phyloP scores from a whole-genome alignment of 2,113 vertebrate species.

The Delphinapterus leucas region DNA sequence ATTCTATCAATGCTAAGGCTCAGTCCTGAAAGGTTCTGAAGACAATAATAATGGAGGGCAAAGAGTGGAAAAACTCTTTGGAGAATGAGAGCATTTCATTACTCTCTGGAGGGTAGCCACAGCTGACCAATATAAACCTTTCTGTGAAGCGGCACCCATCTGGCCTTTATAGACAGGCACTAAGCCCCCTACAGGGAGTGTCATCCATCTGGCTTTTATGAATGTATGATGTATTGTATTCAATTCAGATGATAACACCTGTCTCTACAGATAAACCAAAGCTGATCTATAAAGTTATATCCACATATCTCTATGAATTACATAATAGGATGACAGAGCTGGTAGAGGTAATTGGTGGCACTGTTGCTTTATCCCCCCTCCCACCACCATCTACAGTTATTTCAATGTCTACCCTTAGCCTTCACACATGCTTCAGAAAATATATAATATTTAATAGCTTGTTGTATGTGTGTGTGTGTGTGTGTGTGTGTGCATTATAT shows the following conservation, averaged over 20 bases:
- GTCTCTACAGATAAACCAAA: constrained; percentile 61
- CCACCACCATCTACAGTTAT: neutral
- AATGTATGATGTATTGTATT: constrained; percentile 61
- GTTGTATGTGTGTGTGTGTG: neutral
- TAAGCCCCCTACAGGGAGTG: constrained; percentile 59
- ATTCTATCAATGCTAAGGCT: neutral
- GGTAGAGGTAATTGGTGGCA: neutral
- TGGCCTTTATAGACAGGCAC: constrained; percentile 71
- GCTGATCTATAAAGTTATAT: constrained; percentile 35
- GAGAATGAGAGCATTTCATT: constrained; percentile 46
- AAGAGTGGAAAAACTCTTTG: constrained; percentile 14
- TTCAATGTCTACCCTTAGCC: neutral
- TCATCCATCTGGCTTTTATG: constrained; percentile 73
- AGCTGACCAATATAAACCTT: constrained; percentile 47
- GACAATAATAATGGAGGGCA: neutral
- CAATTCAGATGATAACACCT: constrained; percentile 59
- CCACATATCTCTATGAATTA: neutral
- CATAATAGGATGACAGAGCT: neutral
- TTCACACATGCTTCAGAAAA: constrained; percentile 13
- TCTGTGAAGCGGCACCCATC: constrained; percentile 58
- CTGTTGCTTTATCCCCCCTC: neutral
- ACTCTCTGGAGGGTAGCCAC: constrained; percentile 29
- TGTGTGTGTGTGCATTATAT: neutral
- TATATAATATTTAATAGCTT: neutral
- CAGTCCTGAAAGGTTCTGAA: neutral